Percentiles rank a stretch among this genome's conserved stretches.
Evolutionary conservation across 1,140 invertebrate species (phyloP).

Genomic region (Atta texana): DNA sequence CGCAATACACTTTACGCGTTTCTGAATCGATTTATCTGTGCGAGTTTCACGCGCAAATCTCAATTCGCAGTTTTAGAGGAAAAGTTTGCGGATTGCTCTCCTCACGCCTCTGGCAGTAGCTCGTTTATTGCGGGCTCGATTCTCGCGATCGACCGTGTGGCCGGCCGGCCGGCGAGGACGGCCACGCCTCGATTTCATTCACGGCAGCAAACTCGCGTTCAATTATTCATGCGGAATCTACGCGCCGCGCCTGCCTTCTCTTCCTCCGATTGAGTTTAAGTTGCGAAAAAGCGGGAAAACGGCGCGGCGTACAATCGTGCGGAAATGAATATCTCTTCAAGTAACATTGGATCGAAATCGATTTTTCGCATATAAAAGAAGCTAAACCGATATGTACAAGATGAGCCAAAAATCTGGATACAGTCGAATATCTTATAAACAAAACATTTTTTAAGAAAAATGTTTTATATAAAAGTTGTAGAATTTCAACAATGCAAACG

Average conservation of each 20-base stretch:
- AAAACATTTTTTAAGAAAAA: no score
- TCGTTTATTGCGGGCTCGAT: constrained; percentile 50
- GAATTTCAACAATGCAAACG: no score
- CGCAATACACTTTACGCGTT: background rate
- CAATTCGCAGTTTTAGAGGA: constrained; percentile 27
- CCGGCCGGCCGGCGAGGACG: constrained; percentile 7
- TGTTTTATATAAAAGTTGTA: no score
- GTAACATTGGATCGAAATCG: background rate
- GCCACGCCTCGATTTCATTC: constrained; percentile 63
- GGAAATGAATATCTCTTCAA: constrained; percentile 43
- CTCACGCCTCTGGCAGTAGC: constrained; percentile 17
- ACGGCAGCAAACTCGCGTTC: constrained; percentile 42
- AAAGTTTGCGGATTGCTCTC: constrained; percentile 33
- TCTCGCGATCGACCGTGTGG: constrained; percentile 29
- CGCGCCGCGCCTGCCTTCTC: constrained; percentile 35
- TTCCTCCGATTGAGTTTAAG: constrained; percentile 15
- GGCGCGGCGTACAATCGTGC: constrained; percentile 5
- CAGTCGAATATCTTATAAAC: no score
- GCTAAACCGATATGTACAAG: background rate
- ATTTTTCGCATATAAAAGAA: background rate
- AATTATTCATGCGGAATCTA: constrained; percentile 61
- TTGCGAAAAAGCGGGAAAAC: constrained; percentile 36
- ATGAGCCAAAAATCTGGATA: no score
- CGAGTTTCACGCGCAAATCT: background rate
- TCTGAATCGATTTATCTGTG: background rate